Evolutionary conservation across 2,113 vertebrate species (phyloP).

Genomic region (Pleuronectes platessa): DNA sequence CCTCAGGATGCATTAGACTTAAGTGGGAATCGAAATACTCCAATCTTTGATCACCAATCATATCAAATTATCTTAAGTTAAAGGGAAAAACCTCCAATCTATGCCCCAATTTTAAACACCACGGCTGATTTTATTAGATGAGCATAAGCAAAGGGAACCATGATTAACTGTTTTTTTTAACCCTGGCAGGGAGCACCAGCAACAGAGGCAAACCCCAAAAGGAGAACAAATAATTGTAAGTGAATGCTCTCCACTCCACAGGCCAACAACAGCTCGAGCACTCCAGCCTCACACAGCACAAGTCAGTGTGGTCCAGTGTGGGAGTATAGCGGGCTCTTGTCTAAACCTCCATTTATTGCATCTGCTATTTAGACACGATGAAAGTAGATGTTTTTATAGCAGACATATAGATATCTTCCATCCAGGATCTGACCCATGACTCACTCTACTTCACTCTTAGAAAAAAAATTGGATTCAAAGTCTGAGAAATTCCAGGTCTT

Average conservation of each 20-base stretch:
- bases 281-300: slow-evolving; percentile 54
- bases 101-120: background rate
- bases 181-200: slow-evolving; percentile 26
- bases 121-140: background rate
- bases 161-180: slow-evolving; percentile 11
- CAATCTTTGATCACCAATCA: background rate
- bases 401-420: background rate
- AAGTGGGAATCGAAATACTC: background rate
- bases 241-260: slow-evolving; percentile 40
- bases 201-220: slow-evolving; percentile 10
- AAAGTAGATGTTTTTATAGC: background rate
- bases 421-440: background rate
- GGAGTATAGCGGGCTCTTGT: slow-evolving; percentile 53
- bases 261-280: slow-evolving; percentile 45
- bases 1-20: slow-evolving; percentile 3
- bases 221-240: slow-evolving; percentile 51
- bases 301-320: slow-evolving; percentile 51
- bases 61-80: background rate
- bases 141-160: background rate
- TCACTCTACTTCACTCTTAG: background rate
- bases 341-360: slow-evolving; percentile 46
- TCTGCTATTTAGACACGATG: slow-evolving; percentile 15
- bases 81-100: background rate
- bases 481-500: background rate
- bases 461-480: background rate